These are phyloP conservation scores for Zaprionus ghesquierei DNA, from an alignment of 1,140 invertebrate species.

Conservation along the genomic window DNA sequence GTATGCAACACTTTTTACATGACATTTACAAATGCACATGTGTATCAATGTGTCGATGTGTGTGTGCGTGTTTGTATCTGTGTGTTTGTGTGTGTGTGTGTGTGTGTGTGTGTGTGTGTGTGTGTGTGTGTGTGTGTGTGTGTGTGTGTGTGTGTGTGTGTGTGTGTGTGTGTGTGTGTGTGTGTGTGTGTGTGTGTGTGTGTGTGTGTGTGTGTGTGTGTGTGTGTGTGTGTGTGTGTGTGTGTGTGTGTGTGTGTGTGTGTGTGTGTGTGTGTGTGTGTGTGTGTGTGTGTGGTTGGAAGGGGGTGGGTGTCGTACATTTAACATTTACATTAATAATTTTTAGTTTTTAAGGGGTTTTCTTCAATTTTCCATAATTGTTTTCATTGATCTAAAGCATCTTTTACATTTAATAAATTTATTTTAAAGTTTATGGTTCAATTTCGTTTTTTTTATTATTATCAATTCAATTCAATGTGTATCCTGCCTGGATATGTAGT, in stretches of 20 bases:
- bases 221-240: not conserved
- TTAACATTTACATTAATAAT: slow-evolving; percentile 62
- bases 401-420: too few species aligned
- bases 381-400: not conserved
- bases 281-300: not conserved
- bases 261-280: not conserved
- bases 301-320: slow-evolving; percentile 30
- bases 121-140: slow-evolving; percentile 11
- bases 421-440: not conserved
- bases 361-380: not conserved
- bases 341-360: not conserved
- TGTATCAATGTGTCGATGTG: not conserved
- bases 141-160: not conserved
- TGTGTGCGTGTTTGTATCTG: too few species aligned
- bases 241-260: not conserved
- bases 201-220: not conserved
- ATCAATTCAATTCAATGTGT: not conserved
- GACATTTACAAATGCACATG: not conserved
- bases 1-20: slow-evolving; percentile 36
- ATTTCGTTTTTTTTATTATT: not conserved
- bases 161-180: slow-evolving; percentile 11
- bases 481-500: not conserved
- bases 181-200: not conserved
- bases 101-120: not conserved
- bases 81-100: not conserved